Conservation (phyloP, 2,888 invertebrate species). For the Cheilosia scutellata region DNA sequence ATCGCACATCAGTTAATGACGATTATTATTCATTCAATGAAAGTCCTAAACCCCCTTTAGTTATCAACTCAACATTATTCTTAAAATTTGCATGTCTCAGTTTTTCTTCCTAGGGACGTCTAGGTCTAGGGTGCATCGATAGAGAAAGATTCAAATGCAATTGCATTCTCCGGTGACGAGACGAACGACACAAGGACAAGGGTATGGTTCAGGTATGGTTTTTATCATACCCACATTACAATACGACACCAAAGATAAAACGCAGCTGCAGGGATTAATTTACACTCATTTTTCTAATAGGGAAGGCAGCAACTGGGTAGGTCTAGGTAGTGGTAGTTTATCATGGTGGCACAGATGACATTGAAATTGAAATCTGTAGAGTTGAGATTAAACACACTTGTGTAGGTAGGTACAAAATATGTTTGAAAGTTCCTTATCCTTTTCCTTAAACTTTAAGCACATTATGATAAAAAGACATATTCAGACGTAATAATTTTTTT, state of each 20-base stretch:
- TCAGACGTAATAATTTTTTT: too few relatives aligned
- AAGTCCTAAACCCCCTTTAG: neutral
- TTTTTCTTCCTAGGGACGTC: neutral
- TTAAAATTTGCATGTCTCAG: slow-evolving; percentile 6
- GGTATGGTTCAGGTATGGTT: slow-evolving; percentile 19
- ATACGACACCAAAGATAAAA: slow-evolving; percentile 61
- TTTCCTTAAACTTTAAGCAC: too few relatives aligned
- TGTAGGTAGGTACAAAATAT: too few relatives aligned
- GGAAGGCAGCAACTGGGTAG: too few relatives aligned
- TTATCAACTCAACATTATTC: neutral
- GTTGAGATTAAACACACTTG: too few relatives aligned
- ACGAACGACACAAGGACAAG: slow-evolving; percentile 31
- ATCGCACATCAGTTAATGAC: neutral
- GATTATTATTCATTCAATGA: neutral
- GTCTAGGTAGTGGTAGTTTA: neutral
- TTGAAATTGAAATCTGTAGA: too few relatives aligned
- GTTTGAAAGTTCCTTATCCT: too few relatives aligned
- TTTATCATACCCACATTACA: slow-evolving; percentile 26
- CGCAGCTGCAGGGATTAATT: slow-evolving; percentile 69
- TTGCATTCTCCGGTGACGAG: slow-evolving; percentile 55
- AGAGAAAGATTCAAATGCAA: slow-evolving; percentile 22
- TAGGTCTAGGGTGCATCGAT: slow-evolving; percentile 1
- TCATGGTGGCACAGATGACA: neutral
- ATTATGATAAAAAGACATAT: too few relatives aligned
- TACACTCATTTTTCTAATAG: slow-evolving; percentile 5